phyloP scores from a whole-genome alignment of 2,888 invertebrate species.

The Drosophila neonasuta region DNA sequence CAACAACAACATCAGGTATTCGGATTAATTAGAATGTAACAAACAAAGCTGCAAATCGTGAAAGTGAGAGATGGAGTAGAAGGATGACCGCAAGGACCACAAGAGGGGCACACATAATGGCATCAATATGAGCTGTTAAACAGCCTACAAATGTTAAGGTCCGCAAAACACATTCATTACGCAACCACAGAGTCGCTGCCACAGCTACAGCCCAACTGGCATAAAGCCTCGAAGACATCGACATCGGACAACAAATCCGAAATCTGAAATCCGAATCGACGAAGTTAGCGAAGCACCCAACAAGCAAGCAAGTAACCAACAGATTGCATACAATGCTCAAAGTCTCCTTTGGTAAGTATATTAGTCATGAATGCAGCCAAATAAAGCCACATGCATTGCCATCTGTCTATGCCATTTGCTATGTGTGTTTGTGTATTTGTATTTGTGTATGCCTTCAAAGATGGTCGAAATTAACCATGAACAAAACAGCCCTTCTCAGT shows the following conservation, averaged over 20 bases:
- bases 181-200: constrained; percentile 57
- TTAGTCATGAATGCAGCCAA: constrained; percentile 27
- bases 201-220: constrained; percentile 15
- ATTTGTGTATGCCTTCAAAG: background rate
- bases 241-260: too few relatives aligned
- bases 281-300: constrained; percentile 35
- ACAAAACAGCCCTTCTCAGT: background rate
- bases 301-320: background rate
- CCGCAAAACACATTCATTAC: constrained; percentile 63
- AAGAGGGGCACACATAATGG: constrained; percentile 43
- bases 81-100: constrained; percentile 41
- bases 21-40: constrained; percentile 65
- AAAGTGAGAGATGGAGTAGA: background rate
- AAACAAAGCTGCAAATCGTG: constrained; percentile 31
- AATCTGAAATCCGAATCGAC: constrained; percentile 9
- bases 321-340: constrained; percentile 25
- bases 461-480: constrained; percentile 18
- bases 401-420: constrained; percentile 22
- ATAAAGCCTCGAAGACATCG: constrained; percentile 34
- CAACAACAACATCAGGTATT: constrained; percentile 19
- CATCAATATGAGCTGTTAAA: constrained; percentile 41
- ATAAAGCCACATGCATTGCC: constrained; percentile 9
- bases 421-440: background rate
- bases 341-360: constrained; percentile 1
- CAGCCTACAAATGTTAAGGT: constrained; percentile 35